Evolutionary conservation across 2,113 vertebrate genomes (phyloP).

Genomic region (Raja brachyura): DNA sequence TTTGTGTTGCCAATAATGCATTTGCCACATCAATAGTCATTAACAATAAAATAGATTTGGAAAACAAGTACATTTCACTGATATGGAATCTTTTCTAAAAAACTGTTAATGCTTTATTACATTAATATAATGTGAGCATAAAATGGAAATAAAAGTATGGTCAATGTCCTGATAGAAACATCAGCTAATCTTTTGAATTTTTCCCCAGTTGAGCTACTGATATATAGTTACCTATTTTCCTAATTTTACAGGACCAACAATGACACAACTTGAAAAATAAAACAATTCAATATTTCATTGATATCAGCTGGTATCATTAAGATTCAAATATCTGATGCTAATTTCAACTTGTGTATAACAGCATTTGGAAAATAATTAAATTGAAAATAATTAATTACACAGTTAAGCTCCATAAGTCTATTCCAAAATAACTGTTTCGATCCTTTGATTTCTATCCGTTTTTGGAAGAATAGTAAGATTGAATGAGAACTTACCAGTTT

Average conservation of each 20-base stretch:
- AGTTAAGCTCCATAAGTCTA: not conserved
- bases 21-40: constrained; percentile 1
- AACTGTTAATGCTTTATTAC: too few relatives aligned
- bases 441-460: not conserved
- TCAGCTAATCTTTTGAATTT: not conserved
- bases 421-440: not conserved
- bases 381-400: not conserved
- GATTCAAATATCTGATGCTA: not conserved
- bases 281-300: not conserved
- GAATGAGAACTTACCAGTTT: too few relatives aligned
- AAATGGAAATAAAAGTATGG: too few relatives aligned
- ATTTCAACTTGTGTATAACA: not conserved
- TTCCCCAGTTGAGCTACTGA: not conserved
- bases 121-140: not conserved
- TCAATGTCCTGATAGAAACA: not conserved
- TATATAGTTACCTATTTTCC: not conserved
- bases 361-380: not conserved
- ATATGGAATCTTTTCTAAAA: not conserved
- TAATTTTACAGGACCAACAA: not conserved
- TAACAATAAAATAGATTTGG: constrained; percentile 14
- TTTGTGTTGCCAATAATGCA: not conserved
- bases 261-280: not conserved
- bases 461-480: too few relatives aligned
- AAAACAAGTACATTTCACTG: not conserved
- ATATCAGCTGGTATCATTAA: too few relatives aligned